These are phyloP conservation scores for Selenia dentaria DNA, from an alignment of 2,888 invertebrate genomes.

Conservation along the genomic window DNA sequence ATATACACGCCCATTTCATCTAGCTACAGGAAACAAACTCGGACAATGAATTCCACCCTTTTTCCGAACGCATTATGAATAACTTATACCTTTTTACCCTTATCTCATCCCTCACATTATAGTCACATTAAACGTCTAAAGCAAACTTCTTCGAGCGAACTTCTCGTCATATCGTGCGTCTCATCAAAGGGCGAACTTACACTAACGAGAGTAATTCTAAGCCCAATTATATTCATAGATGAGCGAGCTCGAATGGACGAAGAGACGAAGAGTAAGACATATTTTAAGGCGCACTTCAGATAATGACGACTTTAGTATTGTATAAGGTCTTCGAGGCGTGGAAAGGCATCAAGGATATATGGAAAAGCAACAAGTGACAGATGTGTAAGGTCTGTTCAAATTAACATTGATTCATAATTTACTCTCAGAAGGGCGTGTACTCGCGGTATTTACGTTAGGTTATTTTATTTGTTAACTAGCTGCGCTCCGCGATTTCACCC, in stretches of 20 bases:
- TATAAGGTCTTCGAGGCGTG: slow-evolving; percentile 31
- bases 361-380: slow-evolving; percentile 32
- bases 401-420: too few species aligned
- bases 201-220: slow-evolving; percentile 56
- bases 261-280: slow-evolving; percentile 27
- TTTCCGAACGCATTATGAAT: too few species aligned
- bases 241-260: slow-evolving; percentile 54
- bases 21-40: too few species aligned
- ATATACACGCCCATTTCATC: too few species aligned
- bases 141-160: slow-evolving; percentile 7
- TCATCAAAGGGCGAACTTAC: slow-evolving; percentile 63
- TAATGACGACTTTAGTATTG: slow-evolving; percentile 42
- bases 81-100: neutral
- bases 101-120: slow-evolving; percentile 2
- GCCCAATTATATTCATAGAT: slow-evolving; percentile 77
- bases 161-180: slow-evolving; percentile 26
- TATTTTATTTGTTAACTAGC: too few species aligned
- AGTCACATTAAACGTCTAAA: slow-evolving; percentile 12
- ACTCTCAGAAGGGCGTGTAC: too few species aligned
- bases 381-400: too few species aligned
- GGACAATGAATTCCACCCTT: too few species aligned
- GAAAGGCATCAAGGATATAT: slow-evolving; percentile 22
- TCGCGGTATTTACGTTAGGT: too few species aligned
- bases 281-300: slow-evolving; percentile 41
- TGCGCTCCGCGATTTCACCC: too few species aligned